Conservation (phyloP, 2,797 vertebrate species). For the Heterohyrax brucei region DNA sequence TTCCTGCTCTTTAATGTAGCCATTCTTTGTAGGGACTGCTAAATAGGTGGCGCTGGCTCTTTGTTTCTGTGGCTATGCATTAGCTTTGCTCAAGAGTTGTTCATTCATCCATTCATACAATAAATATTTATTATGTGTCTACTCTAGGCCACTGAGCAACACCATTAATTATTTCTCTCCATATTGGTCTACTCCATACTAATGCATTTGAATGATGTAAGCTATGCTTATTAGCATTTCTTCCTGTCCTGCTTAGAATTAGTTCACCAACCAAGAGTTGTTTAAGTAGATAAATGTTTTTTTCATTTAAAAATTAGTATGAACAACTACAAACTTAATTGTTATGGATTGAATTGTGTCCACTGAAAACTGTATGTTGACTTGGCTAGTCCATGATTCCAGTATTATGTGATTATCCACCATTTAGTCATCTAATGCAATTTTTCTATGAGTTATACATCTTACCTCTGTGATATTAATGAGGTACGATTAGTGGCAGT, state of each 20-base stretch:
- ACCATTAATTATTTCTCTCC: background rate
- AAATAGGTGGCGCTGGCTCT: background rate
- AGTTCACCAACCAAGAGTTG: background rate
- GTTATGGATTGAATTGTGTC: background rate
- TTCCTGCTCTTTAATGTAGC: background rate
- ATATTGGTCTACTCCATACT: background rate
- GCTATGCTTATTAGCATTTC: background rate
- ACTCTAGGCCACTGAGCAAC: background rate
- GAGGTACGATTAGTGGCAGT: too few species aligned
- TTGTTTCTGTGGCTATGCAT: background rate
- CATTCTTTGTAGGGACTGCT: background rate
- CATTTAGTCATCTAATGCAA: too few species aligned
- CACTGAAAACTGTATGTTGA: too few species aligned
- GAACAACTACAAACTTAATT: slow-evolving; percentile 1
- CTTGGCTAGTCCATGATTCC: too few species aligned
- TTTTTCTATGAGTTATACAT: too few species aligned
- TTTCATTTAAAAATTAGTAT: background rate
- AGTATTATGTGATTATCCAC: too few species aligned
- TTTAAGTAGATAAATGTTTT: background rate
- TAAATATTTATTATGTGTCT: slow-evolving; percentile 39
- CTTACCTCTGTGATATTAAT: too few species aligned
- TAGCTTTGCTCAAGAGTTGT: slow-evolving; percentile 22
- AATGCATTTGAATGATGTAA: background rate
- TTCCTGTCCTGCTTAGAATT: background rate
- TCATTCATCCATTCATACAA: slow-evolving; percentile 20